phyloP scores from a whole-genome alignment of 1,140 invertebrate species.

The Microvelia longipes region DNA sequence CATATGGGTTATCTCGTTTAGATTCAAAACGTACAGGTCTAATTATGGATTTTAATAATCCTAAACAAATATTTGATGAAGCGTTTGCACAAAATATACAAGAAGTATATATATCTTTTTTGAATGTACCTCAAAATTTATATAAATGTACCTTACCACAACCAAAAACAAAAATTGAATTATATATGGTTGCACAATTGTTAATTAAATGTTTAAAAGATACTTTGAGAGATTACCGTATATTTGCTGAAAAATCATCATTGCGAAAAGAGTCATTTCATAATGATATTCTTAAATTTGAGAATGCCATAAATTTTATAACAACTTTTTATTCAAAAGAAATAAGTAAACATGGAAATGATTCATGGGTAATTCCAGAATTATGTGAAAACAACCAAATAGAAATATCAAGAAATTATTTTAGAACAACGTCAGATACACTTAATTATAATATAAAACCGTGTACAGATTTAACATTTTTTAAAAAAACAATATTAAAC shows the following conservation, averaged over 20 bases:
- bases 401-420: background rate
- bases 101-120: background rate
- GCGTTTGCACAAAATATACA: background rate
- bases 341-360: background rate
- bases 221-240: background rate
- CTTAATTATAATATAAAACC: background rate
- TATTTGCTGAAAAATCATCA: background rate
- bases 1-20: background rate
- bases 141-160: background rate
- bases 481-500: background rate
- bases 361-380: background rate
- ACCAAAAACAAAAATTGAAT: background rate
- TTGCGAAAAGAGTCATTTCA: background rate
- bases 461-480: background rate
- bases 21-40: background rate
- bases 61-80: background rate
- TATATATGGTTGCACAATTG: background rate
- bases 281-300: background rate
- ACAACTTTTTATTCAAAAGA: background rate
- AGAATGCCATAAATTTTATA: background rate
- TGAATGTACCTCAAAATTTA: background rate
- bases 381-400: background rate
- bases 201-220: background rate
- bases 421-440: background rate
- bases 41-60: background rate